Base-by-base conservation (phyloP, 1,140 invertebrate genomes). In the Drosophila paulistorum region DNA sequence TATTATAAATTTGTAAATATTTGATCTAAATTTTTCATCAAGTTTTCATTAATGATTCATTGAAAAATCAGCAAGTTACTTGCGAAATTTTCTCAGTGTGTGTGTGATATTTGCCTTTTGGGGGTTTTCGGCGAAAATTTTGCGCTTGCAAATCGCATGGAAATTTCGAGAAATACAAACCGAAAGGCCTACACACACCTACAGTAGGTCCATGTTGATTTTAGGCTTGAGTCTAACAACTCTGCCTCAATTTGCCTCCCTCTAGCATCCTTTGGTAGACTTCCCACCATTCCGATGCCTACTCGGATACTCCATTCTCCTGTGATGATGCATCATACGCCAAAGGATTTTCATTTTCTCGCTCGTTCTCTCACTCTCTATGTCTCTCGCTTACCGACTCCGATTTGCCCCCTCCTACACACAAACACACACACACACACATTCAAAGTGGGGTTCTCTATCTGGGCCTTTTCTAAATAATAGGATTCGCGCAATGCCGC, bases 141-240 rank as follows among this genome's bases (percentile, higher is more conserved):
- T 89, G 84, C 84, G 82, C 69, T 69, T 87, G 83, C 79, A 86
- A 86, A 86, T 86, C 82, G 82, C 82, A 86, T 72, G 83, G 82
- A 86, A 86, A 87, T 79, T 87, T 86, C 67, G 71, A 78, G 81
- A 54, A 77, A 48, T 51, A 58, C 57, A 41, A 60, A 67, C 63
- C 54, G 51, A 61, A 67, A 62, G 41, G 41, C 41, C 48, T 10
- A 20, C 64, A 41, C 20, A 45, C 5, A 30, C 30, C 20, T 26
- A 9, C 54, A 39, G n/a, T 65, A 39, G 37, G 37, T 48, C 51
- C 51, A 23, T 80, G 84, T 87, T 85, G 68, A 79, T 76, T 85
- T 79, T 82, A 60, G 82, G 83, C 82, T 79, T 87, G 82, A 81
- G 82, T 80, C 45, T 23, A 51, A 51, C 45, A 51, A 51, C 68